A percentile compares a stretch with the other conserved stretches of the same genome.
Evolutionary conservation across 2,888 invertebrate species (phyloP).

Genomic region (Choreutis nemorana): DNA sequence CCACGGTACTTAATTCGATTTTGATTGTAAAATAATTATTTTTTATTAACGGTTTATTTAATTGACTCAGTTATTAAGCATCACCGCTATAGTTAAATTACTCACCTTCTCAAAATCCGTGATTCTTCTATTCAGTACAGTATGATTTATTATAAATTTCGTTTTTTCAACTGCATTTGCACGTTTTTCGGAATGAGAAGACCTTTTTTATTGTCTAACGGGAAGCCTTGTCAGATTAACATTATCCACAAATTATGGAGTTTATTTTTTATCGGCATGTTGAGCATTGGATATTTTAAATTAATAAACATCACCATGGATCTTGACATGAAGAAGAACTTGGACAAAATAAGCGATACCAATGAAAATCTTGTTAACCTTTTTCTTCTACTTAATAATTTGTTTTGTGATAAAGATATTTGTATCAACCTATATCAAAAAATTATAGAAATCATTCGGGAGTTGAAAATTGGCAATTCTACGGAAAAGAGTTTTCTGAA

Average conservation of each 20-base stretch:
- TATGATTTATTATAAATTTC: conserved; percentile 24
- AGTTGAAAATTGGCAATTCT: conserved; percentile 16
- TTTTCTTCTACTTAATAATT: conserved; percentile 16
- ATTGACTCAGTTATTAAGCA: no score
- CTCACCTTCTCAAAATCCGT: no score
- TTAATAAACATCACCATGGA: conserved; percentile 11
- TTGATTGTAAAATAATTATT: no score
- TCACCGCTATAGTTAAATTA: no score
- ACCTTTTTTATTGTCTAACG: conserved; percentile 13
- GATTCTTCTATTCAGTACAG: no score
- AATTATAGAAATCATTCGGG: conserved; percentile 13
- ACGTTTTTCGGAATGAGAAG: conserved; percentile 21
- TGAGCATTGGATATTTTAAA: conserved; percentile 13
- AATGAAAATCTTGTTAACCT: conserved; percentile 21
- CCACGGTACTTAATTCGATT: no score
- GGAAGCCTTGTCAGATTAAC: conserved; percentile 3
- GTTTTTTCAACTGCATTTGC: conserved; percentile 18
- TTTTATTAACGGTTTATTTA: no score
- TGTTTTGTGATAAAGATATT: conserved; percentile 13
- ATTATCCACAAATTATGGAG: conserved; percentile 18
- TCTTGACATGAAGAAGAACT: conserved; percentile 16
- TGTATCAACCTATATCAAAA: conserved; percentile 18
- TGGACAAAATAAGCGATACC: conserved; percentile 17
- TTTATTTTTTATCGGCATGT: conserved; percentile 12
- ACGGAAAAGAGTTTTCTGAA: conserved; percentile 21